These are phyloP conservation scores for Silurus meridionalis DNA, from an alignment of 2,113 vertebrate genomes.

Conservation along the genomic window DNA sequence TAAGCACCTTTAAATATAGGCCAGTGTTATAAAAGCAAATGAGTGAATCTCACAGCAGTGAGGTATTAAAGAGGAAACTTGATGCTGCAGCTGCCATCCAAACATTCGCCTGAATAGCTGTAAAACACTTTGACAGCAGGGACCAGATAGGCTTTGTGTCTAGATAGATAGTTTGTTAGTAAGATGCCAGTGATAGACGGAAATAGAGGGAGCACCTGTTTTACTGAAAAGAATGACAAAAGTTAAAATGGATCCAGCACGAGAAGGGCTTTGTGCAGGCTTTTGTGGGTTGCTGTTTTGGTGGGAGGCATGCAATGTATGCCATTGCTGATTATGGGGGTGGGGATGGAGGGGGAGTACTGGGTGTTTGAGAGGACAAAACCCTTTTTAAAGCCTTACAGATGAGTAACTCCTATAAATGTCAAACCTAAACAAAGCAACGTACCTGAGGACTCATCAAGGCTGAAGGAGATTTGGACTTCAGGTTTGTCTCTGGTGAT, in stretches of 20 bases:
- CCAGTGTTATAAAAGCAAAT: constrained; percentile 88
- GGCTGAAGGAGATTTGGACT: constrained; percentile 95
- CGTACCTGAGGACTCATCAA: constrained; percentile 86
- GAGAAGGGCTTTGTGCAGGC: constrained; percentile 38
- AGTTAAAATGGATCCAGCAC: constrained; percentile 63
- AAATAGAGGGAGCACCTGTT: constrained; percentile 79
- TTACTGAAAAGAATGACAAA: constrained; percentile 65
- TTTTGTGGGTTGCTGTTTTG: constrained; percentile 66
- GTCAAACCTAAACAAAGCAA: background rate
- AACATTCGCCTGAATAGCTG: constrained; percentile 78
- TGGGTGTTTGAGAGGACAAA: background rate
- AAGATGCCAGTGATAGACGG: constrained; percentile 66
- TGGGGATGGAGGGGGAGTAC: background rate
- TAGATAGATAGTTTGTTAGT: constrained; percentile 63
- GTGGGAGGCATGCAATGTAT: constrained; percentile 63
- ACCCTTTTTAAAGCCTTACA: constrained; percentile 23
- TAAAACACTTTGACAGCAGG: constrained; percentile 80
- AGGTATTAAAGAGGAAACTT: constrained; percentile 80
- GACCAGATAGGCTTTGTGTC: constrained; percentile 47
- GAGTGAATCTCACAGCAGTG: constrained; percentile 82
- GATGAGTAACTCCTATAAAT: constrained; percentile 3
- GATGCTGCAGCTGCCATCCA: constrained; percentile 87
- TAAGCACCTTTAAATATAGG: constrained; percentile 87
- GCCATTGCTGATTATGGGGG: constrained; percentile 30
- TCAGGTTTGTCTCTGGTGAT: constrained; percentile 91